Evolutionary conservation across 2,888 invertebrate species (phyloP).

Genomic region (Lasioglossum zephyrum): DNA sequence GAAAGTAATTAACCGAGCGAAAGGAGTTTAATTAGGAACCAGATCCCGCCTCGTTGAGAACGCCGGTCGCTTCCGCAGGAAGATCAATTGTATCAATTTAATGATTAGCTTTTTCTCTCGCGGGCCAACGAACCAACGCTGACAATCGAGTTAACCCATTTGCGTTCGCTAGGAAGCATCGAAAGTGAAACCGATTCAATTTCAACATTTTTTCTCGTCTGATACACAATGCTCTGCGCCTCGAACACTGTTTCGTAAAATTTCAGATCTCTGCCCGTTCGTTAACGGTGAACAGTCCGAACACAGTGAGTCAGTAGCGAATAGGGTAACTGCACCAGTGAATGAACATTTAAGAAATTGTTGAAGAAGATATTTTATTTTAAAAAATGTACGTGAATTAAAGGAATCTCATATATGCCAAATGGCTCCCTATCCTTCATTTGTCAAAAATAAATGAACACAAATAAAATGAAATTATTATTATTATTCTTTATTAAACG

Average conservation of each 20-base stretch:
- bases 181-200: not conserved
- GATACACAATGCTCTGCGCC: not conserved
- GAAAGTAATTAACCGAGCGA: conserved; percentile 64
- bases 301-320: too few relatives aligned
- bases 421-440: too few relatives aligned
- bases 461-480: too few relatives aligned
- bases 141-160: conserved; percentile 4
- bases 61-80: conserved; percentile 62
- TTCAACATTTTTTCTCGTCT: not conserved
- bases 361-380: too few relatives aligned
- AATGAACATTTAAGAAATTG: too few relatives aligned
- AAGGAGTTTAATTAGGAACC: conserved; percentile 64
- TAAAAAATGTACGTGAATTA: too few relatives aligned
- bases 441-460: too few relatives aligned
- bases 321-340: too few relatives aligned
- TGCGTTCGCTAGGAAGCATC: not conserved
- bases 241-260: not conserved
- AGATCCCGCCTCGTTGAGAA: conserved; percentile 59
- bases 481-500: too few relatives aligned
- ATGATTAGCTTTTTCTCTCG: conserved; percentile 49
- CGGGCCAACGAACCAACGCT: not conserved
- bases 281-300: not conserved
- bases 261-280: not conserved
- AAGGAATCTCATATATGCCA: too few relatives aligned
- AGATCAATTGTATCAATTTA: conserved; percentile 68